Evolutionary conservation across 2,888 invertebrate species (phyloP), one percentile per base, ranked within the genome.

Genomic region (Tetrapedia diversipes): DNA sequence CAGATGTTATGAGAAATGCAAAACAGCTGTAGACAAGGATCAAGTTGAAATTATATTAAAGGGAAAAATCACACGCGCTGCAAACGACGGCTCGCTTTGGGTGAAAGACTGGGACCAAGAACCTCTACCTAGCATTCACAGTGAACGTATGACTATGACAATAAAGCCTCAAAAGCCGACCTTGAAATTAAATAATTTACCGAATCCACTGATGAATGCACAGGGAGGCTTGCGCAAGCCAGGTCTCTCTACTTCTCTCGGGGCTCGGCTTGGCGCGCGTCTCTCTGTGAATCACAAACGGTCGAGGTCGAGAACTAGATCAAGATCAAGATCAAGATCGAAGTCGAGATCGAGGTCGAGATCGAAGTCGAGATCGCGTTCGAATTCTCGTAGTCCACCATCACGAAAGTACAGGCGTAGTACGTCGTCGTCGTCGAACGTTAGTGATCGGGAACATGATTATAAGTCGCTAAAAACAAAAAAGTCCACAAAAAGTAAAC

Each of bases 101-200:
- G 95, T 95, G 1, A 96, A 97, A 89, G 97, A 99, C 93, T 99
- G 99, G 99, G 96, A 96, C 86, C 95, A 94, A 80, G 99, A 99
- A 91, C 97, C 98, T 37, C 94, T 99, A 84, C 99, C 99, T 49
- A 96, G 95, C 92, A 96, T 96, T 66, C 94, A 96, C 89, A 96
- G 96, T 91, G 96, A 96, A 90, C 93, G 96, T 43, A 94, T 95
- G 92, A 94, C 93, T 80, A 92, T 95, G 88, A 93, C 94, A 68
- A 94, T 94, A 32, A 95, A 95, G 87, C 93, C 94, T 63, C 95
- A 95, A 89, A 95, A 94, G 84, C 85, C 89, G 53, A 79, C 85
- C 29, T 77, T 86, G 51, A 89, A 89, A 68, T 73, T 88, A 57
- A 79, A 77, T 51, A 88, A 83, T 77, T 70, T 81, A 74, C 83